Conservation (phyloP, 2,797 vertebrate genomes). For the Notamacropus eugenii region DNA sequence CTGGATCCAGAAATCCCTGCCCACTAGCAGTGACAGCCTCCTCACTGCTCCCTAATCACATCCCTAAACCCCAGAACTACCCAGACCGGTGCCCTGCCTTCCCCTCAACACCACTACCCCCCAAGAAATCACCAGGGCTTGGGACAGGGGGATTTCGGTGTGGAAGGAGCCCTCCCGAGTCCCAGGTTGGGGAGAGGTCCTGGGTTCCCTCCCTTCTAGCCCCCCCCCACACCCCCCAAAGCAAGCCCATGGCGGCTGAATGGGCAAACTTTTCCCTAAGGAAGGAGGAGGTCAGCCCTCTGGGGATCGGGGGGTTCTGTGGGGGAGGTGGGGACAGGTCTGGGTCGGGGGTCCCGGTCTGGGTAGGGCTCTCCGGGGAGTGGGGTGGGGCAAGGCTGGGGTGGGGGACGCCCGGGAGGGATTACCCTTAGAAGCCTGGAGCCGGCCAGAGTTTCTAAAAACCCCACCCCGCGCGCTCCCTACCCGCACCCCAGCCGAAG, state of each 20-base stretch:
- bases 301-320: not conserved
- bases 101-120: constrained; percentile 12
- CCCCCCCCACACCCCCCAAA: constrained; percentile 56
- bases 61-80: constrained; percentile 26
- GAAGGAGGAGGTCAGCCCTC: constrained; percentile 49
- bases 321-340: not conserved
- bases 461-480: constrained; percentile 60
- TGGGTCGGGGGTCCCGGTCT: constrained; percentile 61
- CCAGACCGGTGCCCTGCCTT: constrained; percentile 7
- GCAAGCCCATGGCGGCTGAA: constrained; percentile 20
- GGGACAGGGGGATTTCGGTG: not conserved
- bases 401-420: constrained; percentile 59
- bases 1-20: constrained; percentile 52
- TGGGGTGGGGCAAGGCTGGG: constrained; percentile 37
- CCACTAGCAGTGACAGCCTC: constrained; percentile 48
- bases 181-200: constrained; percentile 17
- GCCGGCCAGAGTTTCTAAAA: constrained; percentile 74
- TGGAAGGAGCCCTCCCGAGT: not conserved
- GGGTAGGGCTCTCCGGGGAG: constrained; percentile 38
- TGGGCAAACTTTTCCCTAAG: constrained; percentile 75
- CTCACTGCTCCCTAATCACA: constrained; percentile 29
- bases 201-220: constrained; percentile 53
- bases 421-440: constrained; percentile 72
- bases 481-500: not conserved
- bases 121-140: not conserved